Base-by-base conservation (phyloP, 2,113 vertebrate species). In the Turdus rufiventris region DNA sequence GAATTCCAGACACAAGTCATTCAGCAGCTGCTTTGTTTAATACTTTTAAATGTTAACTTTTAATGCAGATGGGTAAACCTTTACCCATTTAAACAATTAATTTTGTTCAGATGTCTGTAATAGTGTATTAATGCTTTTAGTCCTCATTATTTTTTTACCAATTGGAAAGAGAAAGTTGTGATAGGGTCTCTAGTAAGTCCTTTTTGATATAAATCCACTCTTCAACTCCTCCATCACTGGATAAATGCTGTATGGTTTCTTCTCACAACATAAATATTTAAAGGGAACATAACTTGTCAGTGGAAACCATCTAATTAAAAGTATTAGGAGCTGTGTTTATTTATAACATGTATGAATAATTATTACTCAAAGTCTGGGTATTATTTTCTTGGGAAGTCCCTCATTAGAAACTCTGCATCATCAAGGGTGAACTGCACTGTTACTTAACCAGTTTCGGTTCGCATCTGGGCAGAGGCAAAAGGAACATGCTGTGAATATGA, bases 331-430 rank as follows among this genome's bases (percentile, higher is more conserved):
- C 88, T 62, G 67, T 89, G 82, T 92, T 96, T 96, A 91, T 96
- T 95, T 94, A 94, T 96, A 94, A 62, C 18, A 74, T 67, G 78
- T 61, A 92, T 96, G 93, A 94, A 93, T 97, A 91, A 96, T 96
- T 95, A 94, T 95, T 95, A 62, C 92, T 97, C 88, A 97, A 96
- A 94, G 91, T 85, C 70, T 94, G 85, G 70, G 92, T 68, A 53
- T 85, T 87, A 90, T 82, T 96, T 95, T 97, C 92, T 95, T 94
- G 97, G 97, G 95, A 98, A 98, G 97, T 97, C 95, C 97, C 97
- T 95, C 85, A 90, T 96, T 95, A 97, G 94, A 97, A 97, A 85
- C 83, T 84, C 85, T 73, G 88, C 72, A 89, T 97, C 96, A 97
- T 97, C 96, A 25, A 63, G 88, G 78, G 76, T 86, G 89, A 94